Evolutionary conservation across 2,888 invertebrate species (phyloP).

Genomic region (Byasa hedistus): DNA sequence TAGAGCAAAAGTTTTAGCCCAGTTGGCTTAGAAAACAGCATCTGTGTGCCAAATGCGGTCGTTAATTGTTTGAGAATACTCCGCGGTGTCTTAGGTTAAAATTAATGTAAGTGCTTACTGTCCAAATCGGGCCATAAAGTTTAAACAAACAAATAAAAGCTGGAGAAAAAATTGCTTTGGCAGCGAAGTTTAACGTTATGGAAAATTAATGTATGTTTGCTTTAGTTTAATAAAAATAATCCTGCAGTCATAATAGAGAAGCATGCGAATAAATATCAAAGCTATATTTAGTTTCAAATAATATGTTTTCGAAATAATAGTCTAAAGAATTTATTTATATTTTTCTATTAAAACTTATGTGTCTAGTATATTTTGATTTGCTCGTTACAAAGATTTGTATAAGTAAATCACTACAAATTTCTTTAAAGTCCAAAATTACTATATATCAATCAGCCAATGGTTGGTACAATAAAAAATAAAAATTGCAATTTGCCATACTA

Average conservation of each 20-base stretch:
- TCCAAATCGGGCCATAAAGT: slow-evolving; percentile 28
- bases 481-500: too few relatives aligned
- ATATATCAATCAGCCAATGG: too few relatives aligned
- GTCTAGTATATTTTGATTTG: background rate
- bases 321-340: background rate
- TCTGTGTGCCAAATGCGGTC: slow-evolving; percentile 30
- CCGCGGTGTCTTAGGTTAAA: slow-evolving; percentile 25
- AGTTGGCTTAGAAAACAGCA: slow-evolving; percentile 25
- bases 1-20: slow-evolving; percentile 23
- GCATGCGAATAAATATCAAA: background rate
- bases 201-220: slow-evolving; percentile 22
- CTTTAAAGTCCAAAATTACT: too few relatives aligned
- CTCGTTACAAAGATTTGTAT: too few relatives aligned
- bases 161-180: slow-evolving; percentile 13
- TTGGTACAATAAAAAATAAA: too few relatives aligned
- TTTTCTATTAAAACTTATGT: background rate
- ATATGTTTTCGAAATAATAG: background rate
- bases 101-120: slow-evolving; percentile 29
- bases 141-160: slow-evolving; percentile 25
- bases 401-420: too few relatives aligned
- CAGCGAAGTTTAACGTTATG: slow-evolving; percentile 20
- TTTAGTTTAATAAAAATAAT: slow-evolving; percentile 17
- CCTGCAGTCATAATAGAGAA: background rate
- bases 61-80: slow-evolving; percentile 26
- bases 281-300: background rate